Evolutionary conservation across 2,113 vertebrate genomes (phyloP).

Genomic region (Platysteira castanea): DNA sequence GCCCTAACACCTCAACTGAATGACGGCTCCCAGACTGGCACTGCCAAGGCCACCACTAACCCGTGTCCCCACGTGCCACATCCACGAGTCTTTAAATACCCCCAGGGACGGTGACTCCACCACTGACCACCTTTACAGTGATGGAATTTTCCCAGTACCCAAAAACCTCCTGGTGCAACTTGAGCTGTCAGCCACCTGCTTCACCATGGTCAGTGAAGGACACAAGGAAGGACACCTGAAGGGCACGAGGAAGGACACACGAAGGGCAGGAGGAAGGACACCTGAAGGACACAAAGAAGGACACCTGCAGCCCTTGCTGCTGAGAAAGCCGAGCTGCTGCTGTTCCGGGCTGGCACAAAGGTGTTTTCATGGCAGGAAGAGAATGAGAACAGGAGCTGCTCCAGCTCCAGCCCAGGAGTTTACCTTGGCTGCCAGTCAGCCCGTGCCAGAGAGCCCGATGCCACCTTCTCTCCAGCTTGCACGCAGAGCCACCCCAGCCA

Average conservation of each 20-base stretch:
- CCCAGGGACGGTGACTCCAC: neutral
- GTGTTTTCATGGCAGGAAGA: neutral
- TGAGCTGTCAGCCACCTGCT: neutral
- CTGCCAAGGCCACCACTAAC: neutral
- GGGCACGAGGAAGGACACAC: too few relatives aligned
- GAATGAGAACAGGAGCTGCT: neutral
- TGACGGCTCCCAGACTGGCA: neutral
- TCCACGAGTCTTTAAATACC: too few relatives aligned
- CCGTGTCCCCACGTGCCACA: accelerated
- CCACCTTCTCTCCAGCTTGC: neutral
- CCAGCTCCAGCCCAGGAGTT: neutral
- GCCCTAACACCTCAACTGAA: too few relatives aligned
- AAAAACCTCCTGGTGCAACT: neutral
- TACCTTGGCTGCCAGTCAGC: constrained; percentile 13
- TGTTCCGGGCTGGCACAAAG: neutral
- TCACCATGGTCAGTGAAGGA: accelerated
- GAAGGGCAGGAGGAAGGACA: neutral
- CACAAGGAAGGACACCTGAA: neutral
- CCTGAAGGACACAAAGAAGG: neutral
- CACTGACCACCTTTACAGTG: neutral
- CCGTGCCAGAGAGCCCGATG: neutral
- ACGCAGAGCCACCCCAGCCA: neutral
- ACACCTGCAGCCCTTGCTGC: neutral
- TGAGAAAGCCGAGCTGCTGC: neutral
- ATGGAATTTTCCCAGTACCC: neutral